Evolutionary conservation across 2,797 vertebrate species (phyloP).

Genomic region (Phoxinus dragarum): DNA sequence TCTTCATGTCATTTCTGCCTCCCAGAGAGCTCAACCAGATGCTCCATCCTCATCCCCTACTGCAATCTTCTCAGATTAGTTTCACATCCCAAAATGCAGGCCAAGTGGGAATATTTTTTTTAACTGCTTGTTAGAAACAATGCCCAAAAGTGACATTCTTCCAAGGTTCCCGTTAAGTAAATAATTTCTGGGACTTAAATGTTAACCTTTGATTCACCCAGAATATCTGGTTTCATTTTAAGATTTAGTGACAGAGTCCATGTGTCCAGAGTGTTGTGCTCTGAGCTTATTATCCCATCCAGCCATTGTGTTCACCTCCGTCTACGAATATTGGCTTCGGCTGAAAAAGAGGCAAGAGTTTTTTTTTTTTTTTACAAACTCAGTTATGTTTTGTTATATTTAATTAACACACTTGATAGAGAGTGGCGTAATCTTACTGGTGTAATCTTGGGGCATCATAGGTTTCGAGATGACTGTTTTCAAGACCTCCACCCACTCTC

Average conservation of each 20-base stretch:
- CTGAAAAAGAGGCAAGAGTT: constrained; percentile 67
- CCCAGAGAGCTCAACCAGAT: background rate
- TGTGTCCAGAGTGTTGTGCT: constrained; percentile 13
- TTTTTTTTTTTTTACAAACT: background rate
- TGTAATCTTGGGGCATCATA: constrained; percentile 79
- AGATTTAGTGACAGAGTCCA: background rate
- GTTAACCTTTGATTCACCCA: background rate
- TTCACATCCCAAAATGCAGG: constrained; percentile 23
- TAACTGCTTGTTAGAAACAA: background rate
- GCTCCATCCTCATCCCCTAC: background rate
- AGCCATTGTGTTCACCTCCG: constrained; percentile 65
- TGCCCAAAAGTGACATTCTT: background rate
- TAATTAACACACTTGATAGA: background rate
- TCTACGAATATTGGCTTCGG: constrained; percentile 72
- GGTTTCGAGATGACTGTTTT: constrained; percentile 78
- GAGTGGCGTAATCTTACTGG: constrained; percentile 67
- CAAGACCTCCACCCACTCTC: constrained; percentile 87
- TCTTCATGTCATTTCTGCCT: background rate
- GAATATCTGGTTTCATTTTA: background rate
- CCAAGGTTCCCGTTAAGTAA: background rate
- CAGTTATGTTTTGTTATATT: background rate
- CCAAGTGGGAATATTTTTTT: background rate
- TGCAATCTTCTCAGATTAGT: background rate
- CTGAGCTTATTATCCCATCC: constrained; percentile 26
- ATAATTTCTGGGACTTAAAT: background rate